Evolutionary conservation across 35 echinoderm and acorn worm genomes (phyloP), one percentile per base, ranked within the genome.

Genomic region (Ptychodera flava): DNA sequence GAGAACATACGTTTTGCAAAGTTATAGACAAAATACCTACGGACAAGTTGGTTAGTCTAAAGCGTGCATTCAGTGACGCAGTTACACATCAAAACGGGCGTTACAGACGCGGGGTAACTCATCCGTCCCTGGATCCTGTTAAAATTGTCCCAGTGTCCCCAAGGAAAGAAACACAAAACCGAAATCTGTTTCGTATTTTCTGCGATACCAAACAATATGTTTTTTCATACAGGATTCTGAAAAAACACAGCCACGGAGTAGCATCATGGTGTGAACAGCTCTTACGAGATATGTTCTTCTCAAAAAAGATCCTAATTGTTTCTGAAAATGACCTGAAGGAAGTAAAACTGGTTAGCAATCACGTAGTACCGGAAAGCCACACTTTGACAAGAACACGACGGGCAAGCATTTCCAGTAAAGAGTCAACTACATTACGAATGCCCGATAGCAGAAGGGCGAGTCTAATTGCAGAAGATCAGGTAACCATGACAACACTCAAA

Each of bases 221-320:
- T n/a, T n/a, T n/a, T n/a, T n/a, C n/a, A n/a, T n/a, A n/a, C n/a
- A 99, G 96, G 16, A 91, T 99, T 29, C 76, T 99, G 28, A 91
- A 99, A 86, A 89, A 99, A 78, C 91, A 89, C 38, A 94, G 92
- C 79, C 96, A 99, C 32, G 96, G 96, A 31, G 86, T 99, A 34
- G 84, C 96, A 0, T 99, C 96, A 15, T 99, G 96, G 96, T 94
- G 92, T 78, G 96, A 99, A 80, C 96, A 99, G 88, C 88, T 99
- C 0, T 86, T 94, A 35, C 88, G 91, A 31, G 93, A 99, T 38
- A 94, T 99, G 92, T 79, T 90, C 32, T 85, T 88, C 38, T 82
- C 78, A 6, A 87, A 92, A 28, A 82, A 93, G 6, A 89, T 99
- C 30, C 87, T 90, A 64, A 38, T 99, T 30, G 88, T 99, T 16